These are phyloP conservation scores for Staurois parvus DNA, from an alignment of 2,797 vertebrate species.

Conservation along the genomic window DNA sequence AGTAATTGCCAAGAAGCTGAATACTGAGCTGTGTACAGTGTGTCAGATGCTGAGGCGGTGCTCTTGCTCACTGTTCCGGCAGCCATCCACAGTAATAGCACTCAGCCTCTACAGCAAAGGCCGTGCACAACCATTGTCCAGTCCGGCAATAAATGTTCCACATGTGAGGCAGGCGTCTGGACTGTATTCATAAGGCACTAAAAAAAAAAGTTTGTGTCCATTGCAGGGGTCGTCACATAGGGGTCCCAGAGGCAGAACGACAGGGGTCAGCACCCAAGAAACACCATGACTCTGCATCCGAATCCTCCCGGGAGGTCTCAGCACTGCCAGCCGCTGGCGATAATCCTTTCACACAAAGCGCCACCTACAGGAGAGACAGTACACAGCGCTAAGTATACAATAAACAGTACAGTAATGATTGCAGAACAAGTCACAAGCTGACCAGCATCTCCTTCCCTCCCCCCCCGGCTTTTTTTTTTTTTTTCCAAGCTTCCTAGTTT, in stretches of 20 bases:
- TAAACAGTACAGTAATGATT: not conserved
- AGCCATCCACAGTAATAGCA: not conserved
- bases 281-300: conserved; percentile 83
- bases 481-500: no score
- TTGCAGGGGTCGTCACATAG: conserved; percentile 38
- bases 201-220: conserved; percentile 13
- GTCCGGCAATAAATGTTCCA: not conserved
- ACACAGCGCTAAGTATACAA: not conserved
- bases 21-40: conserved; percentile 37
- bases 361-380: conserved; percentile 66
- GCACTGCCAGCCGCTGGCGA: conserved; percentile 34
- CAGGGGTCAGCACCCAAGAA: conserved; percentile 82
- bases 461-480: no score
- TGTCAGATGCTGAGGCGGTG: not conserved
- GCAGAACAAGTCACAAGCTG: no score
- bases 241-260: conserved; percentile 70
- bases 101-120: conserved; percentile 21
- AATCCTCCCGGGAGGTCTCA: conserved; percentile 78
- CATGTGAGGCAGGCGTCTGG: not conserved
- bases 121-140: conserved; percentile 10
- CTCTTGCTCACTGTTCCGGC: not conserved
- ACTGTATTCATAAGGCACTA: conserved; percentile 42
- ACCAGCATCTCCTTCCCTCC: no score
- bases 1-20: conserved; percentile 18
- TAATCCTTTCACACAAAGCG: conserved; percentile 76